Percentiles rank a stretch among this genome's conserved stretches.
phyloP scores from a whole-genome alignment of 1,140 invertebrate genomes.

The Oryctes rhinoceros region DNA sequence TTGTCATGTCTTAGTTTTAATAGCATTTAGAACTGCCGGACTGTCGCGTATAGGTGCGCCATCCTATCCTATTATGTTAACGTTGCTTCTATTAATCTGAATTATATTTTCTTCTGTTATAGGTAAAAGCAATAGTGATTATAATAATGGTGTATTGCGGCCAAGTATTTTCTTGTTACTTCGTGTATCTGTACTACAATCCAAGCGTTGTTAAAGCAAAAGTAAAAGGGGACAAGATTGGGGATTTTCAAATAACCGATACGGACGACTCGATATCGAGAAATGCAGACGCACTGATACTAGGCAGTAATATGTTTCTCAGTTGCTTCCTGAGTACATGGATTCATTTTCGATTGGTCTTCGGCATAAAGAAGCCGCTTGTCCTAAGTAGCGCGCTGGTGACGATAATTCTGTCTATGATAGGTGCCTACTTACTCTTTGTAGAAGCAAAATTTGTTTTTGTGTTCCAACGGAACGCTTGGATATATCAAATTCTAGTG shows the following conservation, averaged over 20 bases:
- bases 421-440: constrained; percentile 39
- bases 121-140: constrained; percentile 22
- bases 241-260: background rate
- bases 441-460: background rate
- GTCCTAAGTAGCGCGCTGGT: constrained; percentile 42
- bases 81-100: background rate
- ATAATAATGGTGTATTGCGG: constrained; percentile 3
- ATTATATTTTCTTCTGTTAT: background rate
- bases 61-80: too few relatives aligned
- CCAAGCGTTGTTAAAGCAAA: constrained; percentile 29
- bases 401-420: constrained; percentile 23
- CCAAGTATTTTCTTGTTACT: constrained; percentile 48
- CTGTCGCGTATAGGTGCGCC: too few relatives aligned
- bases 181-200: constrained; percentile 50
- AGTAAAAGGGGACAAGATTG: background rate
- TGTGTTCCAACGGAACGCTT: constrained; percentile 1
- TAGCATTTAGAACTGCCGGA: too few relatives aligned
- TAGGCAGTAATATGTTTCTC: constrained; percentile 41
- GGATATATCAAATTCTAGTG: constrained; percentile 33
- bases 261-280: constrained; percentile 2
- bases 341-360: constrained; percentile 42
- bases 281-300: constrained; percentile 39
- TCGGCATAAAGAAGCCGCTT: constrained; percentile 48
- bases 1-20: too few relatives aligned
- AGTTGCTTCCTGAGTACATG: constrained; percentile 18